Percentiles rank a stretch among this genome's conserved stretches.
These are phyloP conservation scores for Siniperca undulata DNA, from an alignment of 2,797 vertebrate species.

Conservation along the genomic window DNA sequence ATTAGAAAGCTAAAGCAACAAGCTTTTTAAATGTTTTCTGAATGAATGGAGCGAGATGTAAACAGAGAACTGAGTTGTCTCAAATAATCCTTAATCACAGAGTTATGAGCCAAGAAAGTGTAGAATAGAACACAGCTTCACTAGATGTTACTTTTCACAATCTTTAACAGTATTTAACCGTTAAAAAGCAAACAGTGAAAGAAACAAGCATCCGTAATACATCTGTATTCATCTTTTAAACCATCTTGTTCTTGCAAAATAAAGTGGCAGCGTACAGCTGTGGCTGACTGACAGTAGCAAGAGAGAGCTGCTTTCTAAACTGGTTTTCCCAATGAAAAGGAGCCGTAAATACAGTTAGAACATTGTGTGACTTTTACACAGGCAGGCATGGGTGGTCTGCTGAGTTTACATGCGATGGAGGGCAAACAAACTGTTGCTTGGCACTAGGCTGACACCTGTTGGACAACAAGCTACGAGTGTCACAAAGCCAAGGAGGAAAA, in stretches of 20 bases:
- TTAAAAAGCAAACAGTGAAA: conserved; percentile 9
- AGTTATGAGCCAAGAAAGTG: conserved; percentile 30
- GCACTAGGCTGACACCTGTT: conserved; percentile 81
- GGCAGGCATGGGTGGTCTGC: conserved; percentile 74
- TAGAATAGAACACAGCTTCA: neutral
- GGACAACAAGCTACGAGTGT: conserved; percentile 57
- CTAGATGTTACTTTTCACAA: neutral
- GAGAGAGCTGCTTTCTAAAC: conserved; percentile 24
- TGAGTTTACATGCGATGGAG: conserved; percentile 43
- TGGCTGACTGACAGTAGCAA: neutral
- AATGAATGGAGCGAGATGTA: conserved; percentile 44
- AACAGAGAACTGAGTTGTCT: conserved; percentile 34
- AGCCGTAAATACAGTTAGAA: conserved; percentile 68
- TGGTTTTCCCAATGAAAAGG: conserved; percentile 47
- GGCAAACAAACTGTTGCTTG: conserved; percentile 50
- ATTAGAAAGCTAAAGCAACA: conserved; percentile 23
- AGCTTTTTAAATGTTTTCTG: conserved; percentile 1
- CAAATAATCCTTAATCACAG: conserved; percentile 36
- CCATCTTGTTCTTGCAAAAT: neutral
- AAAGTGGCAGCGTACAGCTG: neutral
- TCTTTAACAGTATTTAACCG: neutral
- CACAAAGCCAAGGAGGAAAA: neutral
- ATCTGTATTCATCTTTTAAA: conserved; percentile 20
- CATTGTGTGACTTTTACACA: conserved; percentile 74
- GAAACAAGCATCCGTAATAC: neutral